Conservation (phyloP, 2,888 invertebrate species). For the Caenorhabditis sinica region DNA sequence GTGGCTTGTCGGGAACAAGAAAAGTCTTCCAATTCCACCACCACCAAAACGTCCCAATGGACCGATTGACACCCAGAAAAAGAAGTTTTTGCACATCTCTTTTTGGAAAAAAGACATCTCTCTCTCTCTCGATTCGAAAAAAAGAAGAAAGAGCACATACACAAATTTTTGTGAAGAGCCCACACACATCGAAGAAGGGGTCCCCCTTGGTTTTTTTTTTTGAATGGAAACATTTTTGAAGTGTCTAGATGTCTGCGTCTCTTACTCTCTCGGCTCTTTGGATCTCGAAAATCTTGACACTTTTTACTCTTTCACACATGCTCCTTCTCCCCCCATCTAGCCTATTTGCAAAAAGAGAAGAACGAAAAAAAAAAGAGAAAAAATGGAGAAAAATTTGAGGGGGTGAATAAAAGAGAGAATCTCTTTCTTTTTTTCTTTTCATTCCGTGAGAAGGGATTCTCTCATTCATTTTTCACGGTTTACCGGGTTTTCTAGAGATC, state of each 20-base stretch:
- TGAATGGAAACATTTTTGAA: slow-evolving; percentile 40
- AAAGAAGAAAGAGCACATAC: neutral
- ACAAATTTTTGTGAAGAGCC: slow-evolving; percentile 30
- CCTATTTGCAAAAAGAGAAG: slow-evolving; percentile 2
- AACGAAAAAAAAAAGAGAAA: neutral
- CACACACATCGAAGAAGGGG: slow-evolving; percentile 1
- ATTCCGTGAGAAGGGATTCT: slow-evolving; percentile 2
- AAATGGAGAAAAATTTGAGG: neutral
- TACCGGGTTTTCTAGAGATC: slow-evolving; percentile 12
- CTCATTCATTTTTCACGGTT: slow-evolving; percentile 37
- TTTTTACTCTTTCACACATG: slow-evolving; percentile 39
- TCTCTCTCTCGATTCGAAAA: slow-evolving; percentile 6
- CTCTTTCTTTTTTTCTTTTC: slow-evolving; percentile 15
- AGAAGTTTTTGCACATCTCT: slow-evolving; percentile 12
- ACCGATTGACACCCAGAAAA: slow-evolving; percentile 48
- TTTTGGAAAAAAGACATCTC: neutral
- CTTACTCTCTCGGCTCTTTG: neutral
- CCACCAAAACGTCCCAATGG: slow-evolving; percentile 15
- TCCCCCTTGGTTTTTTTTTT: neutral
- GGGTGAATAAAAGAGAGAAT: neutral
- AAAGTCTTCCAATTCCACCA: neutral
- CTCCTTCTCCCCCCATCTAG: slow-evolving; percentile 9
- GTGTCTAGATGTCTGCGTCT: slow-evolving; percentile 33
- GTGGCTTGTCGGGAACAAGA: slow-evolving; percentile 1
- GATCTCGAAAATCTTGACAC: slow-evolving; percentile 6